These are phyloP conservation scores for Canis aureus DNA, from an alignment of 2,113 vertebrate species.

Conservation along the genomic window DNA sequence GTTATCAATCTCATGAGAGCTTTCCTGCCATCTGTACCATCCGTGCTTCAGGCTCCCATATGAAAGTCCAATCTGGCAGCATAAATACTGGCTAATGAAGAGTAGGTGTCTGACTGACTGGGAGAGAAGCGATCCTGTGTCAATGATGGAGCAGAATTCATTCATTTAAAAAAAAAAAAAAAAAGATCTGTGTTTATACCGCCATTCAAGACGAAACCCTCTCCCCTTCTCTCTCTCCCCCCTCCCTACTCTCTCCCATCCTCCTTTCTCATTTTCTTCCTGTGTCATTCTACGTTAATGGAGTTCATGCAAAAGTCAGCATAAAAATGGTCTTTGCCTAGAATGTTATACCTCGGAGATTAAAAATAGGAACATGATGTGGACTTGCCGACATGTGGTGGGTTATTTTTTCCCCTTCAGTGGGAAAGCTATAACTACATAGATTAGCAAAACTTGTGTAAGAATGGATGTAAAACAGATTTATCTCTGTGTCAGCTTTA, in stretches of 20 bases:
- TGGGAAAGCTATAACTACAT: constrained; percentile 87
- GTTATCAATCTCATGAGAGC: constrained; percentile 89
- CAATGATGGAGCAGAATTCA: constrained; percentile 82
- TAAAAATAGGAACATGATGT: constrained; percentile 82
- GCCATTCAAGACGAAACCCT: constrained; percentile 84
- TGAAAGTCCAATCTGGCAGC: constrained; percentile 90
- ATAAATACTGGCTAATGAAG: constrained; percentile 88
- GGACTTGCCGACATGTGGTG: constrained; percentile 81
- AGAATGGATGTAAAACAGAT: constrained; percentile 91
- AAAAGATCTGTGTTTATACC: constrained; percentile 77
- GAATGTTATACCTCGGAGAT: constrained; percentile 80
- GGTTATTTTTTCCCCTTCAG: constrained; percentile 74
- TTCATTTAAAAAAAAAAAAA: constrained; percentile 71
- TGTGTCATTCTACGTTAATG: constrained; percentile 73
- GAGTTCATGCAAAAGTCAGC: constrained; percentile 76
- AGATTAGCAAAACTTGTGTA: constrained; percentile 90
- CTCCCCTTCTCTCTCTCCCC: background rate
- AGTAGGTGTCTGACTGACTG: constrained; percentile 87
- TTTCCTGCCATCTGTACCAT: constrained; percentile 88
- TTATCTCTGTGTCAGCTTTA: constrained; percentile 90
- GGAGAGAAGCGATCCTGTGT: constrained; percentile 81
- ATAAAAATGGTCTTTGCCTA: constrained; percentile 82
- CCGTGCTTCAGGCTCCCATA: constrained; percentile 88
- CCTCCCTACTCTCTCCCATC: constrained; percentile 2
- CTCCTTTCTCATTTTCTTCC: constrained; percentile 61